A percentile compares a stretch with the other conserved stretches of the same genome.
Conservation (phyloP, 2,113 vertebrate genomes). For the Brachionichthys hirsutus region DNA sequence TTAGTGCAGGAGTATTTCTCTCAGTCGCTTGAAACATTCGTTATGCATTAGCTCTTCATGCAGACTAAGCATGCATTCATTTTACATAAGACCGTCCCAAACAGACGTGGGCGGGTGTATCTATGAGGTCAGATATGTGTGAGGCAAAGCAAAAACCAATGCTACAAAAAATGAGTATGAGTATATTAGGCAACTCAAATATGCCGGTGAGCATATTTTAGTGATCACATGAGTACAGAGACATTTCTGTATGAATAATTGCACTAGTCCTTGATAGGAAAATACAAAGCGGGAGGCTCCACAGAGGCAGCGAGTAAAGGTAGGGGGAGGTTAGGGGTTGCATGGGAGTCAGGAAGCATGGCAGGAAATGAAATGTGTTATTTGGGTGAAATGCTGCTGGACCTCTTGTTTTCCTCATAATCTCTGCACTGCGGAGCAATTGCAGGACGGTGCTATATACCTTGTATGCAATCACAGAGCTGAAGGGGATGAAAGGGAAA, state of each 20-base stretch:
- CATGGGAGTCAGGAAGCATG: slow-evolving; percentile 28
- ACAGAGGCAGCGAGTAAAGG: slow-evolving; percentile 7
- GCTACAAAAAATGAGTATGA: slow-evolving; percentile 5
- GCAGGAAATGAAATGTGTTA: slow-evolving; percentile 58
- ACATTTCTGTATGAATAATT: slow-evolving; percentile 63
- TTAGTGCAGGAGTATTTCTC: slow-evolving; percentile 25
- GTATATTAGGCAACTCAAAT: slow-evolving; percentile 27
- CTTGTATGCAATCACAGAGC: not conserved
- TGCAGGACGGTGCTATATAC: slow-evolving; percentile 41
- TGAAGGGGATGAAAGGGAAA: too few relatives aligned
- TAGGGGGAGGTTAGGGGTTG: slow-evolving; percentile 27
- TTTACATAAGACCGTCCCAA: slow-evolving; percentile 23
- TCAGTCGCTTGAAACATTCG: slow-evolving; percentile 35
- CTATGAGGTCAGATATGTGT: not conserved
- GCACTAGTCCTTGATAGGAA: slow-evolving; percentile 58
- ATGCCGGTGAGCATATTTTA: slow-evolving; percentile 32
- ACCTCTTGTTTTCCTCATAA: slow-evolving; percentile 45
- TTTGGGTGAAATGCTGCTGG: not conserved
- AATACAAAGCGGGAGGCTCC: slow-evolving; percentile 10
- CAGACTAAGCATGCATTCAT: slow-evolving; percentile 22
- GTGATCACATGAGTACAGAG: slow-evolving; percentile 46
- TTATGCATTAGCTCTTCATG: slow-evolving; percentile 45
- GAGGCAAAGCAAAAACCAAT: not conserved
- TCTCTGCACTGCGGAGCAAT: slow-evolving; percentile 59
- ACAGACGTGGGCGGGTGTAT: slow-evolving; percentile 10